Base-by-base conservation (phyloP, 2,113 vertebrate species). In the Nesogale talazaci region DNA sequence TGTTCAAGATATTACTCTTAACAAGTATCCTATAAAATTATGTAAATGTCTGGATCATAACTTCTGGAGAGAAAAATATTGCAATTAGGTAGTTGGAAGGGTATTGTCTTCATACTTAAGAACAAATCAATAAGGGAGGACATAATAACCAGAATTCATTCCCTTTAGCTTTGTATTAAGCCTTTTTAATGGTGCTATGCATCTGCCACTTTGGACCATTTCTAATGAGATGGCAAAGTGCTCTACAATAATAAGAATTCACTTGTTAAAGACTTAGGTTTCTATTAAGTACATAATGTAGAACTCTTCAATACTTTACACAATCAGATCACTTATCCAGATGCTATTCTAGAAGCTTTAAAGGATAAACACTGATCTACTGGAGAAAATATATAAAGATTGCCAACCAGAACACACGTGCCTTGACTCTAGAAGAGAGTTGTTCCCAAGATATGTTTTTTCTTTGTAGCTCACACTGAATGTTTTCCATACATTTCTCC, bases 311-410 rank as follows among this genome's bases (percentile, higher is more conserved):
- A 90, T 96, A 69, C 40, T 94, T 96, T 97, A 92, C 70, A 91
- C n/a, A 96, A 90, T 92, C 95, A 88, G 83, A 97, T 93, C 94
- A 67, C 38, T 12, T 84, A 94, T 95, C 87, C 25, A 61, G 92
- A 36, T 95, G 57, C 94, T 97, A 96, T 95, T 95, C 93, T 96
- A 95, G 97, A 89, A 97, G 83, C 76, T 85, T 95, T 96, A 94
- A 96, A 84, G 80, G 29, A 94, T 93, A 83, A 97, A 97, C 96
- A 88, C 57, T 56, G 27, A 90, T 96, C 38, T 81, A 7, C 86
- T 92, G 84, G 11, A 38, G 77, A 78, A 96, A 97, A 79, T 81
- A 36, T 61, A 92, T 94, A 95, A 93, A 89, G 89, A 89, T 34
- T 94, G 46, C 61, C 84, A 96, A 96, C 91, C 2, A 95, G 63